phyloP scores from a whole-genome alignment of 1,140 invertebrate species.

The Stenopsyche tienmushanensis region DNA sequence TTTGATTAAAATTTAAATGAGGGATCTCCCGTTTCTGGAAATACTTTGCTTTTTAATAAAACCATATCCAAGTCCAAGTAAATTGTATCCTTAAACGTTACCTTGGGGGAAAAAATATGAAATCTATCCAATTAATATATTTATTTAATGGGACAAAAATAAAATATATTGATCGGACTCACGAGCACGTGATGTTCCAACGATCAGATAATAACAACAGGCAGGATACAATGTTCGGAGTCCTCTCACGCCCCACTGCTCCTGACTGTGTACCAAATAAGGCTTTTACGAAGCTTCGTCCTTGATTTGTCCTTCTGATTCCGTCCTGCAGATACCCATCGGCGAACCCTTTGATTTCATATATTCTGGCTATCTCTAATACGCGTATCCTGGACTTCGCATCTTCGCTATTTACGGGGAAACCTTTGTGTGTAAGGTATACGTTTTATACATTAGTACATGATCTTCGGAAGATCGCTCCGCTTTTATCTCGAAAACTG shows the following conservation, averaged over 20 bases:
- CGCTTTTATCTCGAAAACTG: no score
- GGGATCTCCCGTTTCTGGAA: no score
- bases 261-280: constrained; percentile 14
- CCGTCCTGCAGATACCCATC: constrained; percentile 10
- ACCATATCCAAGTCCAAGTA: no score
- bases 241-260: constrained; percentile 3
- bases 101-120: not conserved
- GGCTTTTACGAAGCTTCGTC: constrained; percentile 1
- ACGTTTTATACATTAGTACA: no score
- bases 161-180: not conserved
- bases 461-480: no score
- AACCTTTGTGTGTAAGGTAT: no score
- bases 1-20: not conserved
- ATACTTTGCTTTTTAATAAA: no score
- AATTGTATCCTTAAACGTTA: not conserved
- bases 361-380: constrained; percentile 1
- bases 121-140: not conserved
- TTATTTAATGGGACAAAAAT: not conserved
- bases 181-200: constrained; percentile 7
- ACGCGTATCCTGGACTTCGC: no score
- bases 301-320: constrained; percentile 22
- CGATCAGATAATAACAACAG: constrained; percentile 20
- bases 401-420: no score
- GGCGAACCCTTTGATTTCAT: not conserved
- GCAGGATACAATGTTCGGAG: not conserved